Evolutionary conservation across 2,113 vertebrate genomes (phyloP), one percentile per base, ranked within the genome.

Genomic region (Loxodonta africana): DNA sequence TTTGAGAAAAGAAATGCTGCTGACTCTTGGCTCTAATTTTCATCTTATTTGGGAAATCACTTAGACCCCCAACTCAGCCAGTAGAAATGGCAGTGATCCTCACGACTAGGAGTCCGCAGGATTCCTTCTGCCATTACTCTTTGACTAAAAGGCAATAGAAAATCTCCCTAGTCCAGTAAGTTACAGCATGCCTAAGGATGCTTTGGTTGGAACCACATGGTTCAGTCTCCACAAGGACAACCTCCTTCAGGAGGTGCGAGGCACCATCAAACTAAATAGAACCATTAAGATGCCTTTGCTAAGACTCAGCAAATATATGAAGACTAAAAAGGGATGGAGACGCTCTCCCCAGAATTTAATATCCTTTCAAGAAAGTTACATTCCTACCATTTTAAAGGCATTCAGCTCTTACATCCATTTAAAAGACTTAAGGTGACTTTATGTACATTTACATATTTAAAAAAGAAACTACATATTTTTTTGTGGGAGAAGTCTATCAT

Each of bases 1-100:
- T 94, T 95, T 92, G 71, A 96, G 44, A 92, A 85, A 67, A 67
- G 41, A 92, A 90, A 88, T 80, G 21, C 53, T 95, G 77, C 87
- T 95, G 30, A 95, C 37, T 88, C 46, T 23, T 93, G 76, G 73
- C 37, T 95, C 46, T 77, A 60, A 71, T 92, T 91, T 97, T 90
- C 46, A 83, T 48, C 33, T 93, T 88, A 81, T 94, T 25, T 88
- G 51, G 26, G 33, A 95, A 95, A 97, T 60, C 30, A 62, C 25
- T 87, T 60, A 74, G 80, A 23, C 5, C 14, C 14, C 12, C 9
- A 62, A 28, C 23, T 77, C 3, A 92, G 62, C 28, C 44, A 73
- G 23, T 6, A 90, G 46, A 83, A 62, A 84, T 46, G 51, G 20
- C 26, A 53, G 65, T 46, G 28, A 57, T 81, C 51, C 44, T 57